Base-by-base conservation (phyloP, 2,888 invertebrate species). In the Sinohyriopsis cumingii region DNA sequence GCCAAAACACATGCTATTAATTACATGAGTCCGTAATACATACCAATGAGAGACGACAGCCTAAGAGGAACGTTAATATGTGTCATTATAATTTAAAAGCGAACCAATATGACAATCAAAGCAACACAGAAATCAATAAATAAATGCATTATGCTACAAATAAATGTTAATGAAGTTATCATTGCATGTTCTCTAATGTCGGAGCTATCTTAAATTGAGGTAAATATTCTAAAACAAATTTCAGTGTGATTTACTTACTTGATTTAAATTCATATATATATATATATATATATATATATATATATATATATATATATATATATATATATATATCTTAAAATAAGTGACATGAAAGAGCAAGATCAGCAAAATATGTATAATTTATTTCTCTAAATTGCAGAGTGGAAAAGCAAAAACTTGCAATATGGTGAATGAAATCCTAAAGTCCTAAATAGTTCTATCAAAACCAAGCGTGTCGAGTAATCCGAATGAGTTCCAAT, bases 261-360 rank as follows among this genome's bases (percentile, higher is more conserved):
- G 28, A 63, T 63, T 9, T 63, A 63, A 18, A 54, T 63, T 9
- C 53, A 54, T 63, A 54, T 63, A 63, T 63, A 54, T 63, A 63
- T 63, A 54, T 63, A 54, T 63, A 53, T 63, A 63, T 63, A 53
- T 63, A 65, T 65, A 28, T 65, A 65, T 56, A 24, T 65, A 55
- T 65, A 28, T 57, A 24, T 65, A 54, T 57, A 28, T 65, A 54
- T 65, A 56, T 65, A 57, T 65, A 28, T 65, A 54, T 65, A 25
- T 57, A 28, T 60, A 24, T 65, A 28, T 65, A 56, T 56, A 56
- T 65, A 65, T 65, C 19, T 55, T 55, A 55, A 24, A 9, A 65
- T 65, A 24, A 60, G 28, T 28, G 45, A 12, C 24, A n/a, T 65
- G 57, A 55, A n/a, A 45, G 45, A 45, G 5, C 3, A 28, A 28